Evolutionary conservation across 2,888 invertebrate species (phyloP).

Genomic region (Eristalis arbustorum): DNA sequence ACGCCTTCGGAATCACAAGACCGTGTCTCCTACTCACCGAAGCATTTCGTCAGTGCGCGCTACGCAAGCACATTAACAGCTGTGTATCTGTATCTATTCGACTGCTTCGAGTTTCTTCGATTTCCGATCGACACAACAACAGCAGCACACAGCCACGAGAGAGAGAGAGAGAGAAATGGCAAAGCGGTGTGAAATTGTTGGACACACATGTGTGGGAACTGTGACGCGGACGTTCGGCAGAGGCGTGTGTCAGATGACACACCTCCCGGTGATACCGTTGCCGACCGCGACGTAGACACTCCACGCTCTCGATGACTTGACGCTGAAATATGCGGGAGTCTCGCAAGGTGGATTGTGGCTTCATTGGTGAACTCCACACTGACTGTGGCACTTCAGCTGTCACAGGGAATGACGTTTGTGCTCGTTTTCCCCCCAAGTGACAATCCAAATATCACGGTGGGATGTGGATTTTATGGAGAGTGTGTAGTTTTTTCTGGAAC

Average conservation of each 20-base stretch:
- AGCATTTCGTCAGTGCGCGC: background rate
- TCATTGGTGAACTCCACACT: background rate
- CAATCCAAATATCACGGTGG: constrained; percentile 23
- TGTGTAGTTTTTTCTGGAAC: constrained; percentile 10
- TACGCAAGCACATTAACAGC: background rate
- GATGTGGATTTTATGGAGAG: background rate
- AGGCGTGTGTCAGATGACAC: background rate
- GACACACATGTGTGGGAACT: background rate
- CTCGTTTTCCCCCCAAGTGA: background rate
- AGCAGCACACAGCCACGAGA: background rate
- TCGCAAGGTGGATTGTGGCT: background rate
- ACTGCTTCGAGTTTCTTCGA: background rate
- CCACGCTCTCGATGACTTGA: background rate
- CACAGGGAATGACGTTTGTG: background rate
- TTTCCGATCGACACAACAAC: background rate
- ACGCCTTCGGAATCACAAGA: constrained; percentile 49
- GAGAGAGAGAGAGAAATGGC: background rate
- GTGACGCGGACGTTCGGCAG: background rate
- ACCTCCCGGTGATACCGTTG: background rate
- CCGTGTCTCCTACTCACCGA: background rate
- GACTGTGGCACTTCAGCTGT: background rate
- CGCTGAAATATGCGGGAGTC: background rate
- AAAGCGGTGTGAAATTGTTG: background rate
- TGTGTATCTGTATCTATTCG: background rate
- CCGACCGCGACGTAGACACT: background rate